Conservation (phyloP, 23 tunicate species). For the Trididemnum miniatum region DNA sequence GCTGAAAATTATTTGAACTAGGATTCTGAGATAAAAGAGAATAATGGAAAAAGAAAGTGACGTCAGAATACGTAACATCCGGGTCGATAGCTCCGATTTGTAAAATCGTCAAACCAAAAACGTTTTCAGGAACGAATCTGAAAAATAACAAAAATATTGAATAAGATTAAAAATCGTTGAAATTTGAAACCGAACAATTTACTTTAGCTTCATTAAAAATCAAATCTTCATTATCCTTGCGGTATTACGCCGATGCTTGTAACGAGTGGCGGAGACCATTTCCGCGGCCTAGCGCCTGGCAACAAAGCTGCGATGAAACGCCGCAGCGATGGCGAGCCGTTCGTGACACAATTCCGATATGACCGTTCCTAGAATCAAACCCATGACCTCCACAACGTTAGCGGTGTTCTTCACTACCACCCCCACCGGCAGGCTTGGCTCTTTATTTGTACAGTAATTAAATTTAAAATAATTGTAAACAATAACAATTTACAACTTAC, state of each 20-base stretch:
- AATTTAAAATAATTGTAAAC: not conserved
- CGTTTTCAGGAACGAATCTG: conserved; percentile 35
- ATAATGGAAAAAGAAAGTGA: not conserved
- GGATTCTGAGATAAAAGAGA: conserved; percentile 31
- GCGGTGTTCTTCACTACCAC: no score
- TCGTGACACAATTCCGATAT: not conserved
- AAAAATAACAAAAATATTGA: not conserved
- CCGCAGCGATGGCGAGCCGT: not conserved
- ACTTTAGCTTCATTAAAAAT: no score
- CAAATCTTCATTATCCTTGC: not conserved
- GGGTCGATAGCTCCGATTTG: conserved; percentile 35
- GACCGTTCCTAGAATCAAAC: not conserved
- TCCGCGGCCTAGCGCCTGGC: not conserved
- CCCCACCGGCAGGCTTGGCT: no score
- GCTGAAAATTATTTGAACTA: not conserved
- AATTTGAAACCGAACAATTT: no score
- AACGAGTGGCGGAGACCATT: not conserved
- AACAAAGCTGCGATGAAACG: not conserved
- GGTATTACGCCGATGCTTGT: not conserved
- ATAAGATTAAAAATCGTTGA: no score
- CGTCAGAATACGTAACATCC: conserved; percentile 11
- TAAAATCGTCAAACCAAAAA: not conserved
- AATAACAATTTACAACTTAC: not conserved
- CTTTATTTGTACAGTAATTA: no score
- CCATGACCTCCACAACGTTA: no score